Percentiles rank a stretch among this genome's conserved stretches.
These are phyloP conservation scores for Gorsachius goisagi DNA, from an alignment of 2,113 vertebrate species.

Conservation along the genomic window DNA sequence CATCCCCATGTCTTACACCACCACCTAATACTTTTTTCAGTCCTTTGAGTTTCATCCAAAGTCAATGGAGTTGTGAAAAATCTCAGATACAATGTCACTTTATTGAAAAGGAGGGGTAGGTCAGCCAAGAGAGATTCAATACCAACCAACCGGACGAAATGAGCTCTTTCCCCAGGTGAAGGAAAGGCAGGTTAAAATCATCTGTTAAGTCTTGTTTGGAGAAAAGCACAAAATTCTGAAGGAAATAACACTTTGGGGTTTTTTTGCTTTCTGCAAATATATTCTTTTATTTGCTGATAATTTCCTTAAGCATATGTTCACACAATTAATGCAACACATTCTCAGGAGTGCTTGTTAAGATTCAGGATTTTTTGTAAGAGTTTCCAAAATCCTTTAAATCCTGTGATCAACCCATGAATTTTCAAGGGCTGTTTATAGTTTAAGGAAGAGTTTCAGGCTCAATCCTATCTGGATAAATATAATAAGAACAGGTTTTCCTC, in stretches of 20 bases:
- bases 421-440: background rate
- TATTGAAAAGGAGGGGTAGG: background rate
- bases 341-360: background rate
- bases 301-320: background rate
- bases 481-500: background rate
- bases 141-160: background rate
- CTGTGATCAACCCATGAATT: background rate
- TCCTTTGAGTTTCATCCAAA: background rate
- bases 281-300: background rate
- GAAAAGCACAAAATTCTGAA: background rate
- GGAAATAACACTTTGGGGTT: background rate
- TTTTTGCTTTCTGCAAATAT: background rate
- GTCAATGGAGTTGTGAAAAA: background rate
- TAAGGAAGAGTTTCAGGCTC: background rate
- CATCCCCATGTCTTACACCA: background rate
- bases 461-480: background rate
- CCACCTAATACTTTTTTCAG: background rate
- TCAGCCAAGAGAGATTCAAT: background rate
- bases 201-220: background rate
- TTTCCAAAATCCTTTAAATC: background rate
- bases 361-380: background rate
- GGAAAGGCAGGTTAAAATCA: background rate
- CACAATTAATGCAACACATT: background rate
- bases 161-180: background rate
- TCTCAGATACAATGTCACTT: background rate